phyloP scores from a whole-genome alignment of 2,888 invertebrate genomes.

The Blomia tropicalis region DNA sequence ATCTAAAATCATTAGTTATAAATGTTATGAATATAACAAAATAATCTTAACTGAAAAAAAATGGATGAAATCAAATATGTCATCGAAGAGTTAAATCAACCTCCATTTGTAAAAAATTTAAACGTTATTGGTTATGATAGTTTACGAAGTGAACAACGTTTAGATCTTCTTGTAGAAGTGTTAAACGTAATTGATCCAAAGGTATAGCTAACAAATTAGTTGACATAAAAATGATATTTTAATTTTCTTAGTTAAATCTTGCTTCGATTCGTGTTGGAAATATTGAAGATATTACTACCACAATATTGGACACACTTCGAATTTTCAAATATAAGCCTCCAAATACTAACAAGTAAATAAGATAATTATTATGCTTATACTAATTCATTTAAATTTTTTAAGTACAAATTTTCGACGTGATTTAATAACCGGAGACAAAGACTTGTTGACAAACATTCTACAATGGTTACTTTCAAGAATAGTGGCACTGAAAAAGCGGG shows the following conservation, averaged over 20 bases:
- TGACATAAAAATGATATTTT: neutral
- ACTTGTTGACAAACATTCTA: slow-evolving; percentile 56
- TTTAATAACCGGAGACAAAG: slow-evolving; percentile 54
- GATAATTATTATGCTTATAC: neutral
- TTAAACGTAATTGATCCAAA: slow-evolving; percentile 52
- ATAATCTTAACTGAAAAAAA: too few relatives aligned
- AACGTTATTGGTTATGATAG: slow-evolving; percentile 72
- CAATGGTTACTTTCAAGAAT: slow-evolving; percentile 60
- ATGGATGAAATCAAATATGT: slow-evolving; percentile 39
- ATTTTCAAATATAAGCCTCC: slow-evolving; percentile 63
- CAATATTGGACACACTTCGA: slow-evolving; percentile 50
- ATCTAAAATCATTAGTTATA: too few relatives aligned
- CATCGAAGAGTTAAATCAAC: slow-evolving; percentile 54
- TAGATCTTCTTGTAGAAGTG: slow-evolving; percentile 59
- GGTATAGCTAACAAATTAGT: slow-evolving; percentile 32
- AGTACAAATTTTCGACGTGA: slow-evolving; percentile 46
- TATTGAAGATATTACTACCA: slow-evolving; percentile 55
- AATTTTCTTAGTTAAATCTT: slow-evolving; percentile 42
- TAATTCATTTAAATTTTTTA: slow-evolving; percentile 14
- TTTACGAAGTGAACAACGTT: slow-evolving; percentile 52
- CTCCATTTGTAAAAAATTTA: slow-evolving; percentile 52
- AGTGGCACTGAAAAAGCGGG: slow-evolving; percentile 58
- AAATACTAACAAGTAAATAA: slow-evolving; percentile 38
- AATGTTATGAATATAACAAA: too few relatives aligned
- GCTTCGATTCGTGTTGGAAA: slow-evolving; percentile 54